phyloP scores from a whole-genome alignment of 2,113 vertebrate species.

The Callipepla squamata region DNA sequence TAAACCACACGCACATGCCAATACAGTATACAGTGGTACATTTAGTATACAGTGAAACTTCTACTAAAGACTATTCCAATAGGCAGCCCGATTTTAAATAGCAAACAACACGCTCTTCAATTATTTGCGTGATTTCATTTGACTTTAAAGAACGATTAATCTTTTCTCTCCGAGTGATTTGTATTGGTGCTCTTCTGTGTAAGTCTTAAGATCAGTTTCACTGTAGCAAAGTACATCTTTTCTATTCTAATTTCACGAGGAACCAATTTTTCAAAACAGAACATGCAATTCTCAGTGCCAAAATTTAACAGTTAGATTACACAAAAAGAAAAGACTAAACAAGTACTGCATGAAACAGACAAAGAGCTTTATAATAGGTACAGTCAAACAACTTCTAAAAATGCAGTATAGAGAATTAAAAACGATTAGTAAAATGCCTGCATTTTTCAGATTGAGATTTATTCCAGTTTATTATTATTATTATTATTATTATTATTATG shows the following conservation, averaged over 20 bases:
- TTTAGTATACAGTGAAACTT: slow-evolving; percentile 75
- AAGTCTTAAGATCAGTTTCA: slow-evolving; percentile 69
- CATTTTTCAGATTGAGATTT: slow-evolving; percentile 61
- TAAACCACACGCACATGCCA: slow-evolving; percentile 74
- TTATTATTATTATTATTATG: not conserved
- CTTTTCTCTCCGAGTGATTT: not conserved
- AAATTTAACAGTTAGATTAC: slow-evolving; percentile 57
- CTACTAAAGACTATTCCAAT: slow-evolving; percentile 54
- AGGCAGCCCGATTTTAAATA: not conserved
- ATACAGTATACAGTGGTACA: slow-evolving; percentile 77
- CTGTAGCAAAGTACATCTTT: slow-evolving; percentile 67
- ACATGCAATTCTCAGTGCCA: slow-evolving; percentile 67
- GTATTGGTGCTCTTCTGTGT: not conserved
- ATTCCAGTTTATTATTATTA: not conserved
- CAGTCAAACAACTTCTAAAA: slow-evolving; percentile 22
- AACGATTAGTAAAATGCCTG: slow-evolving; percentile 64
- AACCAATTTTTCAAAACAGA: slow-evolving; percentile 59
- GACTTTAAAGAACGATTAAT: not conserved
- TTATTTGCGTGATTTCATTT: not conserved
- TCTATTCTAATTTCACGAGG: slow-evolving; percentile 51
- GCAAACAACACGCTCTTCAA: not conserved
- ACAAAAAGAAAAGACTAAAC: slow-evolving; percentile 71
- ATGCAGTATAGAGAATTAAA: slow-evolving; percentile 1
- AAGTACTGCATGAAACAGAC: slow-evolving; percentile 76
- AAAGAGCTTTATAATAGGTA: slow-evolving; percentile 52